phyloP scores from a whole-genome alignment of 2,888 invertebrate species.

The Malthinus flaveolus region DNA sequence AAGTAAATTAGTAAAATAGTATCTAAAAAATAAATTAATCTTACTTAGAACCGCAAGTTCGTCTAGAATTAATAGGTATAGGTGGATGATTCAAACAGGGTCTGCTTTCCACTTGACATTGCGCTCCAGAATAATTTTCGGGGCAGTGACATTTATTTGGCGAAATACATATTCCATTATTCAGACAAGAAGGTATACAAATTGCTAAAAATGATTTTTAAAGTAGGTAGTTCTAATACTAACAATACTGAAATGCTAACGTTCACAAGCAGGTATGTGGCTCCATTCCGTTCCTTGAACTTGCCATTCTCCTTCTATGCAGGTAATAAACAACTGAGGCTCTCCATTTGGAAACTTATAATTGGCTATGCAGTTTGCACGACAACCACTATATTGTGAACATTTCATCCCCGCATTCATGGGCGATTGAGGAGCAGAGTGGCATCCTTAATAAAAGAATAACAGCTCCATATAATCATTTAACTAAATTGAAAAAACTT shows the following conservation, averaged over 20 bases:
- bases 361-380: conserved; percentile 55
- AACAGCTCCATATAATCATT: too few species aligned
- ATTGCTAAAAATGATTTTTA: conserved; percentile 60
- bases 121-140: conserved; percentile 69
- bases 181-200: conserved; percentile 75
- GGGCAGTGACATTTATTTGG: conserved; percentile 79
- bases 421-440: conserved; percentile 40
- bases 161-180: conserved; percentile 77
- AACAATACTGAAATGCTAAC: conserved; percentile 51
- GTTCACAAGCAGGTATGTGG: conserved; percentile 64
- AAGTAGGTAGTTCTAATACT: not conserved
- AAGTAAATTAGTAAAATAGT: not conserved
- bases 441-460: conserved; percentile 12
- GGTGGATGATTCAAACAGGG: conserved; percentile 71
- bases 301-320: conserved; percentile 57
- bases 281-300: conserved; percentile 54
- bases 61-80: conserved; percentile 66
- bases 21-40: conserved; percentile 34
- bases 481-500: too few species aligned
- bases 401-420: conserved; percentile 49
- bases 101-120: conserved; percentile 74
- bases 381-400: conserved; percentile 56
- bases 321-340: conserved; percentile 54
- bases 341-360: conserved; percentile 62
- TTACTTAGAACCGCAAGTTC: conserved; percentile 68